phyloP scores from a whole-genome alignment of 2,797 vertebrate genomes.

The Eospalax fontanierii region DNA sequence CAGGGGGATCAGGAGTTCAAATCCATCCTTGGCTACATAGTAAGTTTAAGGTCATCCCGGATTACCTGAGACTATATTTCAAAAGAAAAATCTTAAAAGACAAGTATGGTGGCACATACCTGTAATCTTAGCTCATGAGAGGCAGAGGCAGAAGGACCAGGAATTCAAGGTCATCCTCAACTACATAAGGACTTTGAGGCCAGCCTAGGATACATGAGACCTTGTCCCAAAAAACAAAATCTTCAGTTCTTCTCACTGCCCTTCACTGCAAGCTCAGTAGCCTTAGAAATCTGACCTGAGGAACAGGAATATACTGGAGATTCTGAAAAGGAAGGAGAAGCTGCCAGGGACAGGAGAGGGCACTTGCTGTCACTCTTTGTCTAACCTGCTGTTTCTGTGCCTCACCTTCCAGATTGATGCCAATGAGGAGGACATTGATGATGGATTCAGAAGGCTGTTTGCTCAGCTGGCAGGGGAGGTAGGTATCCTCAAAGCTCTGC shows the following conservation, averaged over 20 bases:
- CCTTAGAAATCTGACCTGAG: background rate
- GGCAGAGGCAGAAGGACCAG: background rate
- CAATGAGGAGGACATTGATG: conserved; percentile 92
- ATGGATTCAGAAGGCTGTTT: conserved; percentile 93
- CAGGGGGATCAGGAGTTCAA: background rate
- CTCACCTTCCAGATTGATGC: conserved; percentile 88
- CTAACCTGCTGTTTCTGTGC: background rate
- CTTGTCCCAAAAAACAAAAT: background rate
- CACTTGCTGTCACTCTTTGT: rapidly evolving
- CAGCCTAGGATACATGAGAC: background rate
- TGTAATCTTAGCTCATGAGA: background rate
- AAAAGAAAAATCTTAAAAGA: background rate
- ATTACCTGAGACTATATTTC: background rate
- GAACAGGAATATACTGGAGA: background rate
- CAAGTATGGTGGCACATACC: background rate
- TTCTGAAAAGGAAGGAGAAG: rapidly evolving
- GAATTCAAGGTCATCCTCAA: background rate
- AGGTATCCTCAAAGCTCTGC: conserved; percentile 77
- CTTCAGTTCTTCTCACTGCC: background rate
- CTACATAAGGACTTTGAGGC: background rate
- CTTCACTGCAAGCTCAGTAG: background rate
- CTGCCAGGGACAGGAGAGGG: rapidly evolving
- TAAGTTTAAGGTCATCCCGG: background rate
- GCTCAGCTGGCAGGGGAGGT: conserved; percentile 94
- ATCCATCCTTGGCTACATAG: background rate